A percentile compares a stretch with the other conserved stretches of the same genome.
Conservation (phyloP, 2,113 vertebrate genomes). For the Paedocypris sp. region DNA sequence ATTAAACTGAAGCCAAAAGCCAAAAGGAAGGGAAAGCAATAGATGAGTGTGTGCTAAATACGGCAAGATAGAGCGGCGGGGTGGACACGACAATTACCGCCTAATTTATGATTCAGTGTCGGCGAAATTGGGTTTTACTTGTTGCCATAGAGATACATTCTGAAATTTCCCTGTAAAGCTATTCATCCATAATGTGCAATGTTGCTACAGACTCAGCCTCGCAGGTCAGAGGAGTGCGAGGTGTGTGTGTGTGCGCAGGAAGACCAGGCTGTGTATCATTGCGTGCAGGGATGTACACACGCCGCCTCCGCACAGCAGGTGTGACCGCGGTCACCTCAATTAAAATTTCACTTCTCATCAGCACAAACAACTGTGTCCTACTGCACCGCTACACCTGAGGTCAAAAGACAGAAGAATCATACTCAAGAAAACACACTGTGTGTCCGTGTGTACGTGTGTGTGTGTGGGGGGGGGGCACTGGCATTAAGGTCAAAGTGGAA, state of each 20-base stretch:
- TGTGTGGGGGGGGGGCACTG: too few relatives aligned
- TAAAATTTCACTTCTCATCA: constrained; percentile 33
- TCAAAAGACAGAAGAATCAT: background rate
- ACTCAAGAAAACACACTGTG: background rate
- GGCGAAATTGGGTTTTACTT: constrained; percentile 24
- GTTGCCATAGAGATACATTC: constrained; percentile 28
- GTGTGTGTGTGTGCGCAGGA: background rate
- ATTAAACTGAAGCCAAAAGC: background rate
- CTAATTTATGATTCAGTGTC: constrained; percentile 22
- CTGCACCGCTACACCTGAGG: constrained; percentile 5
- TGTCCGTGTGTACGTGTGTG: background rate
- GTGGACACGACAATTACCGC: constrained; percentile 22
- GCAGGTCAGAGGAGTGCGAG: background rate
- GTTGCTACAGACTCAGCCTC: background rate
- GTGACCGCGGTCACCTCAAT: constrained; percentile 29
- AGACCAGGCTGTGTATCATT: background rate
- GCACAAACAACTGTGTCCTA: constrained; percentile 26
- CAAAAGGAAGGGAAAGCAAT: background rate
- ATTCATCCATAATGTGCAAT: constrained; percentile 10
- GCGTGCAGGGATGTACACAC: background rate
- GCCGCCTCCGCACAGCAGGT: constrained; percentile 10
- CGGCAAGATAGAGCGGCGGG: background rate
- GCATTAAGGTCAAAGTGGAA: too few relatives aligned
- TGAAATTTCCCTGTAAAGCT: constrained; percentile 3
- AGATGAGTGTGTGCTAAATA: constrained; percentile 9